Evolutionary conservation across 1,140 invertebrate genomes (phyloP), one percentile per base, ranked within the genome.

Genomic region (Nymphalis io): DNA sequence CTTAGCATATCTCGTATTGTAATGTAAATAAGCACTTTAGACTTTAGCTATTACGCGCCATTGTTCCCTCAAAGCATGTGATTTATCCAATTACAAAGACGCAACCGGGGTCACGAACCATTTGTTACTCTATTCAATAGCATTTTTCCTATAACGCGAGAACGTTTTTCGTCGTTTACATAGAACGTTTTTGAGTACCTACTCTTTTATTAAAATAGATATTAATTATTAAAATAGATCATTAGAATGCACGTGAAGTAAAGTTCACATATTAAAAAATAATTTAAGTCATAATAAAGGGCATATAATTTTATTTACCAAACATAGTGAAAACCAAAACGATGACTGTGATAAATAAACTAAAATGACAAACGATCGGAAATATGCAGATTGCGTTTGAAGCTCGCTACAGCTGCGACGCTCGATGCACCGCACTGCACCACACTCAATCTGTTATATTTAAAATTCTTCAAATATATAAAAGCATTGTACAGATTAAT

Each of bases 21-120:
- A 51, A 84, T 84, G 82, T 74, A 76, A 75, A 83, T 83, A 18
- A 58, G 60, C 23, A 59, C 57, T 39, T 51, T 18, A 51, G 46
- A 51, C 46, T 70, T 63, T 21, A 51, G 60, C 76, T 78, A 78
- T 77, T 70, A 70, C 63, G 44, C 58, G 48, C 59, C 60, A 78
- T 83, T 83, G 79, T 81, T 79, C 70, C 59, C 58, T 57, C 51
- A 40, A 74, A 76, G 69, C 69, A 75, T 65, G 68, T 76, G 69
- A 79, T 80, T 77, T 77, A 77, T 75, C 72, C 72, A 76, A 77
- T 72, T 63, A 71, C 38, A 44, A 64, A 61, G 67, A 60, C 60
- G 27, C 46, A 38, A 55, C 48, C 21, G 58, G 46, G 58, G 58
- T 58, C 44, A 48, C 44, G 20, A 42, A 53, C 39, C 53, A 48